These are phyloP conservation scores for Axis porcinus DNA, from an alignment of 2,113 vertebrate genomes.

Conservation along the genomic window DNA sequence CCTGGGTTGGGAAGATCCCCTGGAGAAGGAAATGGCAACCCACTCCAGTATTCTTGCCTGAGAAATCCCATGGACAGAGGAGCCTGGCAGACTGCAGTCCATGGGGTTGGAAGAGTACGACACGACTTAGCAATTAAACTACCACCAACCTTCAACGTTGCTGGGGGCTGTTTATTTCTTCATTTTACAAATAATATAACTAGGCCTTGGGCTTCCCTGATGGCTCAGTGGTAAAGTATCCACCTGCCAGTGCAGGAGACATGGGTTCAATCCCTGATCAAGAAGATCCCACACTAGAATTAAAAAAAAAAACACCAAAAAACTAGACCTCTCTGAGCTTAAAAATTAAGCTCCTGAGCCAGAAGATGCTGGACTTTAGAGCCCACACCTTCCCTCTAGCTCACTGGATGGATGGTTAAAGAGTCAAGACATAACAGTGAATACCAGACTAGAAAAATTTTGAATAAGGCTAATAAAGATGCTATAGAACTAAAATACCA, in stretches of 20 bases:
- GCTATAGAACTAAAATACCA: neutral
- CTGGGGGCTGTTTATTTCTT: neutral
- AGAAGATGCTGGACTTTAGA: constrained; percentile 14
- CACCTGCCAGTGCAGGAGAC: neutral
- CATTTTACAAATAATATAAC: neutral
- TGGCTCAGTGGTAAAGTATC: neutral
- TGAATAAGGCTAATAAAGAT: neutral
- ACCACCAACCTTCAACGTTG: neutral
- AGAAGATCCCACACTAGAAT: neutral
- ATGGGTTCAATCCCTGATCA: neutral
- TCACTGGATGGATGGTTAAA: neutral
- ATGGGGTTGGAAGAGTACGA: neutral
- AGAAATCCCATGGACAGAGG: neutral
- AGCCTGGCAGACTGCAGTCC: neutral
- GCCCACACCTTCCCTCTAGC: neutral
- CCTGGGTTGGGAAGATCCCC: neutral
- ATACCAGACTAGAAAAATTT: neutral
- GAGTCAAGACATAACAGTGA: neutral
- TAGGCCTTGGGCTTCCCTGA: neutral
- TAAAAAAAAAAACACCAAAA: accelerated
- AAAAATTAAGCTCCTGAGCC: constrained; percentile 8
- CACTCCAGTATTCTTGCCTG: neutral
- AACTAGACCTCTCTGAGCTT: neutral
- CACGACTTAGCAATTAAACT: neutral
- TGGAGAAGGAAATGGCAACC: neutral